Evolutionary conservation across 2,888 invertebrate genomes (phyloP).

Genomic region (Acanthopleura granulata): DNA sequence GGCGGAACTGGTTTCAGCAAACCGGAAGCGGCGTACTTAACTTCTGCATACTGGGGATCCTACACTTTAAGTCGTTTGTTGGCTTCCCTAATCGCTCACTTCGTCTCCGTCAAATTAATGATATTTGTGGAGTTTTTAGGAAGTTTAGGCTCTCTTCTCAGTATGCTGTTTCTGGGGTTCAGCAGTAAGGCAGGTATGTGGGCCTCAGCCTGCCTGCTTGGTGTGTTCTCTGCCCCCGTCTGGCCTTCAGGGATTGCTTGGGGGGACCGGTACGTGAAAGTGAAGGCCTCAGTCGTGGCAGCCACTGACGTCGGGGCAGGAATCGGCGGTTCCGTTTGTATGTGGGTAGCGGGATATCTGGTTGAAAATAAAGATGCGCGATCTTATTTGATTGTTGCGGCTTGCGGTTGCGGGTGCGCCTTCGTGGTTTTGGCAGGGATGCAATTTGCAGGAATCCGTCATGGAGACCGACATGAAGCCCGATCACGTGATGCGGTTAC

Average conservation of each 20-base stretch:
- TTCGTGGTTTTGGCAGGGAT: neutral
- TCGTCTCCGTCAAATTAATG: constrained; percentile 8
- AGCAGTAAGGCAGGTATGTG: neutral
- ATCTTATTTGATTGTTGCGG: neutral
- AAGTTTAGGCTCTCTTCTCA: neutral
- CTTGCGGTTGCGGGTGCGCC: neutral
- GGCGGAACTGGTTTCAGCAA: neutral
- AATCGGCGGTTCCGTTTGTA: neutral
- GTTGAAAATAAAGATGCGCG: neutral
- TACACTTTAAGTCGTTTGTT: neutral
- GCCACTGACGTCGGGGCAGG: constrained; percentile 8
- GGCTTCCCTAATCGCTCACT: neutral
- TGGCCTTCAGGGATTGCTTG: constrained; percentile 10
- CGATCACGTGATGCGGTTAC: neutral
- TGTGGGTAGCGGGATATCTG: neutral
- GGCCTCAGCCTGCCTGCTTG: neutral
- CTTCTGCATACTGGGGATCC: constrained; percentile 1
- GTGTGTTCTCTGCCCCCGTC: neutral
- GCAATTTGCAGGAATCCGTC: neutral
- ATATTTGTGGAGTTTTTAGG: constrained; percentile 2
- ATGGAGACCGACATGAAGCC: neutral
- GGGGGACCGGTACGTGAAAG: constrained; percentile 8
- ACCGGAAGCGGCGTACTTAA: constrained; percentile 4
- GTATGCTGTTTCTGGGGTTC: neutral
- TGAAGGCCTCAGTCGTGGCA: constrained; percentile 1